Base-by-base conservation (phyloP, 2,113 vertebrate genomes). In the Xerus inauris region DNA sequence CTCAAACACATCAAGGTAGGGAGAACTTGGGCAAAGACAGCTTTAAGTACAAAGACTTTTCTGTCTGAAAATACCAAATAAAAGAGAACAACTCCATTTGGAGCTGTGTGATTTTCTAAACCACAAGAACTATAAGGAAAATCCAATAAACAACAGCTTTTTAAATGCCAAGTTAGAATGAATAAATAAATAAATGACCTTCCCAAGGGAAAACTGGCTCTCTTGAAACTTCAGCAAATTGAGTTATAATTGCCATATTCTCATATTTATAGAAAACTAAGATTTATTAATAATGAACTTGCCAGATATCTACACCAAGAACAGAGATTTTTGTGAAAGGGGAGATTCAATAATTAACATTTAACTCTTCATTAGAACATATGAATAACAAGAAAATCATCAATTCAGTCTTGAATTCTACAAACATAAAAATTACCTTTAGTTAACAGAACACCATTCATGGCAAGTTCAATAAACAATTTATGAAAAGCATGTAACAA, bases 141-240 rank as follows among this genome's bases (percentile, higher is more conserved):
- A 93, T 65, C 32, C 88, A 96, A 92, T 80, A 96, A 96, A 96
- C 73, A 87, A 94, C 32, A 95, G 51, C 28, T 76, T 87, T 97
- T 97, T 97, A 96, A 97, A 91, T 82, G 62, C 38, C 89, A 97
- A 97, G 94, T 97, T 95, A 93, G 73, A 91, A 92, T 85, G 89
- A 93, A 94, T 96, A 94, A 97, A 95, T 96, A 96, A 96, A 95
- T 95, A 95, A 96, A 76, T 96, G 59, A 91, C 80, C 59, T 96
- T 96, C 95, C 91, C 93, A 81, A 87, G 82, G 71, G 96, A 95
- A 95, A 96, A 17, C 57, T 64, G 89, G n/a, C 14, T 97, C n/a
- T 93, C 95, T 96, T 95, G 93, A 96, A 97, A 97, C 96, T 85
- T 94, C 92, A 97, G 97, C 93, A 96, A 96, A 97, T 95, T 87